These are phyloP conservation scores for Zosterops lateralis DNA, from an alignment of 2,113 vertebrate genomes.

Conservation along the genomic window DNA sequence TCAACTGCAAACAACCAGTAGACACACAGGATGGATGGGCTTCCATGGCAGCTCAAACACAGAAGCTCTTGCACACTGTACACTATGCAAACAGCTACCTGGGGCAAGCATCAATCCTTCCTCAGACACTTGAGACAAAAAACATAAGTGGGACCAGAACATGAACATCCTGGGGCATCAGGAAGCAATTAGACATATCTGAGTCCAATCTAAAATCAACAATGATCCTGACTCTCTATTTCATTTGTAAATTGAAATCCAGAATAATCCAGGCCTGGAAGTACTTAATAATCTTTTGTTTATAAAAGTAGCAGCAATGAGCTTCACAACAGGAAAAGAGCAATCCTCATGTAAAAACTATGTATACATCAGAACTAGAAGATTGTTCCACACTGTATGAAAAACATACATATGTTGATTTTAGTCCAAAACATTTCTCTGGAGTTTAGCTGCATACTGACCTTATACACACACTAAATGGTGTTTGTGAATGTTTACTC, in stretches of 20 bases:
- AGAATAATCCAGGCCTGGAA: neutral
- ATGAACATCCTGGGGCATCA: neutral
- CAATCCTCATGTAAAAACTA: neutral
- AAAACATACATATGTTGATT: neutral
- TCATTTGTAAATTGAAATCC: neutral
- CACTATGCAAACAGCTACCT: neutral
- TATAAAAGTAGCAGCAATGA: neutral
- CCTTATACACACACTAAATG: neutral
- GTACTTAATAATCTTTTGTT: neutral
- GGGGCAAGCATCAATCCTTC: neutral
- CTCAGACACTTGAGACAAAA: neutral
- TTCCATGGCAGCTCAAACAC: neutral
- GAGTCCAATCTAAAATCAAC: neutral
- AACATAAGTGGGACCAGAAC: neutral
- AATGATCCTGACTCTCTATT: neutral
- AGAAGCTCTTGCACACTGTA: neutral
- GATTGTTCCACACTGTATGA: neutral
- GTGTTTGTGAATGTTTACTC: neutral
- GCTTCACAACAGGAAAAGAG: neutral
- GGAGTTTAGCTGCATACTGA: neutral
- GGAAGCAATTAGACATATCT: neutral
- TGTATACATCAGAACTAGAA: neutral
- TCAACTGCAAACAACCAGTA: neutral
- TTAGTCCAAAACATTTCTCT: neutral
- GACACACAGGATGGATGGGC: too few relatives aligned